phyloP scores from a whole-genome alignment of 2,797 vertebrate species.

The Eulemur albifrons region DNA sequence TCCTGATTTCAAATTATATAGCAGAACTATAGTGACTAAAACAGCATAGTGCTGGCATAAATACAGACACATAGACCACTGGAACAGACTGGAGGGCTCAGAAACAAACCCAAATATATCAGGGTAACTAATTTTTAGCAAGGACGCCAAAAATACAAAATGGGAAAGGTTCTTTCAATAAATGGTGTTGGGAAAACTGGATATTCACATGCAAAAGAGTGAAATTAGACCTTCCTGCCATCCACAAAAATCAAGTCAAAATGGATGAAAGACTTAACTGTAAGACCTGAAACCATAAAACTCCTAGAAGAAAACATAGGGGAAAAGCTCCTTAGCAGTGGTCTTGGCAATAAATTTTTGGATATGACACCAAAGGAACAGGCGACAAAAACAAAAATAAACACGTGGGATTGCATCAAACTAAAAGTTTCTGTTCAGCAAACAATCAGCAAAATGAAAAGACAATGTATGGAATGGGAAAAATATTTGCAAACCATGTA shows the following conservation, averaged over 20 bases:
- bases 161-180: neutral
- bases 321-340: neutral
- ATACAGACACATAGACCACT: neutral
- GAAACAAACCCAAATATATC: neutral
- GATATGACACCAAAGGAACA: neutral
- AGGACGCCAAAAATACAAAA: neutral
- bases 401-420: neutral
- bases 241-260: neutral
- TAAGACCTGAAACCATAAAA: neutral
- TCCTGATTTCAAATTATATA: neutral
- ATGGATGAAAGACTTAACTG: neutral
- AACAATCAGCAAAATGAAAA: neutral
- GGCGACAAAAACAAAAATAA: neutral
- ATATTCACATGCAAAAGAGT: neutral
- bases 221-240: neutral
- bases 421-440: neutral
- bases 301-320: neutral
- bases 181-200: neutral
- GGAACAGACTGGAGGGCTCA: neutral
- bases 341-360: neutral
- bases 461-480: neutral
- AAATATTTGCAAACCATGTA: neutral
- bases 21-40: neutral
- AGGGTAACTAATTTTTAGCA: neutral
- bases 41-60: neutral